Percentiles rank a stretch among this genome's conserved stretches.
phyloP scores from a whole-genome alignment of 2,113 vertebrate species.

The Manacus vitellinus region DNA sequence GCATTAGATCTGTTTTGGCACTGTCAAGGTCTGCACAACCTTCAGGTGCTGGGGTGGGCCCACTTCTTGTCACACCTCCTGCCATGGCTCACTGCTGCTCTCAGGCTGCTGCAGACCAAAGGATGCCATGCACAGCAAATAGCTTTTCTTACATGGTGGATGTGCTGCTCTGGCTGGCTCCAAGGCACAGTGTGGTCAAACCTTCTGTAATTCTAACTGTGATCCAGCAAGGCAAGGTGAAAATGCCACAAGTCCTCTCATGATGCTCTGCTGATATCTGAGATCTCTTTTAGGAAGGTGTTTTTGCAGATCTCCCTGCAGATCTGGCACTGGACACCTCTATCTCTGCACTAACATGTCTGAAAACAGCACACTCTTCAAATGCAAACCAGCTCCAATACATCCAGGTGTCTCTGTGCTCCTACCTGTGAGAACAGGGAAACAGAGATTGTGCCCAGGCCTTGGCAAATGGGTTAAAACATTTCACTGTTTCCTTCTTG shows the following conservation, averaged over 20 bases:
- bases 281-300: background rate
- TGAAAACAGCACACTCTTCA: background rate
- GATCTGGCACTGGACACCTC: background rate
- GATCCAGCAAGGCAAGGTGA: background rate
- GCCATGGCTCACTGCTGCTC: background rate
- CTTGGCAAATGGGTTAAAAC: background rate
- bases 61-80: background rate
- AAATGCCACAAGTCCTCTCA: background rate
- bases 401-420: background rate
- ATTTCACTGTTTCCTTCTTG: background rate
- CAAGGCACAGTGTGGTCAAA: background rate
- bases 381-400: background rate
- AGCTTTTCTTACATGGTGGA: background rate
- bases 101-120: background rate
- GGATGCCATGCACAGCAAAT: background rate
- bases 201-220: background rate
- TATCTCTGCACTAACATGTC: background rate
- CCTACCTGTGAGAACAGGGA: background rate
- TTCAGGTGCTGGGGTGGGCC: background rate
- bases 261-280: background rate
- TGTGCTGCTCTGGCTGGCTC: background rate
- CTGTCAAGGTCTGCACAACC: background rate
- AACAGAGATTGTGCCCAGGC: background rate
- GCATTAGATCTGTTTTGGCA: background rate
- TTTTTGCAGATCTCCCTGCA: background rate